phyloP scores from a whole-genome alignment of 2,888 invertebrate species.

The Callyntrura sp. region DNA sequence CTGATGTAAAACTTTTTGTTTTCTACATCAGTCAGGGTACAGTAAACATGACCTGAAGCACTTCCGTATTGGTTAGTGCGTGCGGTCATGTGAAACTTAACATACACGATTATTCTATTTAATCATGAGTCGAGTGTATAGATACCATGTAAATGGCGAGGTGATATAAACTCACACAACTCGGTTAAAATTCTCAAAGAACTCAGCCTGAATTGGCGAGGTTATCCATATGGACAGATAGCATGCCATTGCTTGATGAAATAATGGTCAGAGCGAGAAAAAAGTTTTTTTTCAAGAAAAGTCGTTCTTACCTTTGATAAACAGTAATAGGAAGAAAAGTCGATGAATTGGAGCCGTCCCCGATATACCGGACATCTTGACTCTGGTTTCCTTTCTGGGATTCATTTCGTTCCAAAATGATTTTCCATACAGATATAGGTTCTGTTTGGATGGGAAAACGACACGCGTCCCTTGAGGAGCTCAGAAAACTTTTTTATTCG shows the following conservation, averaged over 20 bases:
- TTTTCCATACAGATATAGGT: constrained; percentile 32
- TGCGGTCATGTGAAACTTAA: constrained; percentile 25
- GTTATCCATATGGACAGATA: too few relatives aligned
- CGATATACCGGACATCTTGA: constrained; percentile 59
- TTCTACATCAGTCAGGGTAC: constrained; percentile 33
- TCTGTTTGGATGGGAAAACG: constrained; percentile 24
- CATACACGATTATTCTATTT: constrained; percentile 35
- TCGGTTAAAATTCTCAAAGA: too few relatives aligned
- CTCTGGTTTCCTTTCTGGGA: constrained; percentile 29
- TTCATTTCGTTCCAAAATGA: constrained; percentile 32
- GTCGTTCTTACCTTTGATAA: constrained; percentile 75
- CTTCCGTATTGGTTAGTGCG: constrained; percentile 53
- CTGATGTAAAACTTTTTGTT: constrained; percentile 35
- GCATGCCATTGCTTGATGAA: not conserved
- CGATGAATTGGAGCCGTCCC: constrained; percentile 64
- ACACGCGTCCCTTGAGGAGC: constrained; percentile 53
- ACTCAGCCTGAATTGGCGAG: too few relatives aligned
- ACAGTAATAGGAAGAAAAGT: constrained; percentile 62
- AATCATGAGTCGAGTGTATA: not conserved
- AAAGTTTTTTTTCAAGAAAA: constrained; percentile 27
- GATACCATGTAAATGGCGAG: too few relatives aligned
- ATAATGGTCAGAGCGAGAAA: constrained; percentile 10
- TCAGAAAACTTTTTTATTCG: constrained; percentile 16
- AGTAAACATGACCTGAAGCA: constrained; percentile 52
- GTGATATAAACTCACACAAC: too few relatives aligned